These are phyloP conservation scores for Saguinus midas DNA, from an alignment of 2,113 vertebrate genomes.

Conservation along the genomic window DNA sequence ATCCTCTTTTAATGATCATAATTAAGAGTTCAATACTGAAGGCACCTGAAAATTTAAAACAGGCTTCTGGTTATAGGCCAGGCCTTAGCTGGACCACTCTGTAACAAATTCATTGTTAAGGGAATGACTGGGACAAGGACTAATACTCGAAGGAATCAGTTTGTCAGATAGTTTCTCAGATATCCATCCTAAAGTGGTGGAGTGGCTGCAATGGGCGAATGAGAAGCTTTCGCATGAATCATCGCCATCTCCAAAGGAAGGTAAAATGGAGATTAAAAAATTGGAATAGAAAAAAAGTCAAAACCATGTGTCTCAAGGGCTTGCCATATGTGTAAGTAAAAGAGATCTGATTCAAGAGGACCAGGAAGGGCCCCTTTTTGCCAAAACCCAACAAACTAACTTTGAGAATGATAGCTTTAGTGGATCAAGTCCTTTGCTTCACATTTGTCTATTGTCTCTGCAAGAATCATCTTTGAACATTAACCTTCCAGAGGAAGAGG, in stretches of 20 bases:
- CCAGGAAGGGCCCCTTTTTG: background rate
- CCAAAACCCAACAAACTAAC: background rate
- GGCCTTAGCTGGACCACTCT: slow-evolving; percentile 28
- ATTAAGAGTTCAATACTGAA: slow-evolving; percentile 42
- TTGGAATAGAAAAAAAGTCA: background rate
- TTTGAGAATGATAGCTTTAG: background rate
- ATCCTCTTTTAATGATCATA: slow-evolving; percentile 37
- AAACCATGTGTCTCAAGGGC: background rate
- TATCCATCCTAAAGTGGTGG: background rate
- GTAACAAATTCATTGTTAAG: slow-evolving; percentile 53
- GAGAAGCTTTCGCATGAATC: background rate
- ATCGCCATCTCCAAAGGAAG: background rate
- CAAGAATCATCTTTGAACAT: slow-evolving; percentile 9
- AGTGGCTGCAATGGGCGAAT: background rate
- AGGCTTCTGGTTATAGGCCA: slow-evolving; percentile 10
- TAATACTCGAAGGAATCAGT: slow-evolving; percentile 42
- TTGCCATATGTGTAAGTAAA: background rate
- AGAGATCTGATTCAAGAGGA: slow-evolving; percentile 23
- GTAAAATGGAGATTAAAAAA: background rate
- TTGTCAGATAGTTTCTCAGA: slow-evolving; percentile 50
- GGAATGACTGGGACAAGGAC: slow-evolving; percentile 36
- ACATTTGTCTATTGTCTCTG: background rate
- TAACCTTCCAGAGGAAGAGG: slow-evolving; percentile 5
- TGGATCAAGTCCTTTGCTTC: background rate
- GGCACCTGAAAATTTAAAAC: slow-evolving; percentile 61